phyloP scores from a whole-genome alignment of 2,113 vertebrate species.

The Hiodon tergisus region DNA sequence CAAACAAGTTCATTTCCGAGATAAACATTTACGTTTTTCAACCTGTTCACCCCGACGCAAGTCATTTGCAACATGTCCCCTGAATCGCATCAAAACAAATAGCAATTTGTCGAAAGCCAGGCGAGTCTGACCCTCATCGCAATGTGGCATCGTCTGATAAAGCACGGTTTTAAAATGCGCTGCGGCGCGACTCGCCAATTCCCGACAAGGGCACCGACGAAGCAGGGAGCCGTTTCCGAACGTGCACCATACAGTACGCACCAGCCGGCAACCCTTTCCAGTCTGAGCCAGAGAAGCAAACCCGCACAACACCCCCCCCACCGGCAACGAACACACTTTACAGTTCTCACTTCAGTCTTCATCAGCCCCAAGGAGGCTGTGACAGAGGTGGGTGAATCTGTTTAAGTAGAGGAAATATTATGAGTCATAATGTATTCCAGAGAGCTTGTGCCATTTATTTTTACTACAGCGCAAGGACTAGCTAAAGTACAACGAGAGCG shows the following conservation, averaged over 20 bases:
- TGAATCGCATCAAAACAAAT: neutral
- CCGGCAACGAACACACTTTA: neutral
- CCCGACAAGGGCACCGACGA: neutral
- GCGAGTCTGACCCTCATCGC: constrained; percentile 3
- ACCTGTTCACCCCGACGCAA: neutral
- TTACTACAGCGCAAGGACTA: no score
- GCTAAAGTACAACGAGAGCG: no score
- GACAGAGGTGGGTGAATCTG: no score
- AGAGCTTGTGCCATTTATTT: no score
- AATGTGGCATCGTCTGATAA: neutral
- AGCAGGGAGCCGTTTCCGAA: neutral
- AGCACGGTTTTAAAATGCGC: neutral
- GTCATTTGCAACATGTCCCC: neutral
- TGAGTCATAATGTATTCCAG: no score
- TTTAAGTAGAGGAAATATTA: no score
- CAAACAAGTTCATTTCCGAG: neutral
- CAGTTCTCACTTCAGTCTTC: no score
- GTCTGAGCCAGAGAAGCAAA: neutral
- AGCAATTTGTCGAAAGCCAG: neutral
- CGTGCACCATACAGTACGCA: neutral
- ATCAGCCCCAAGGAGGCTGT: no score
- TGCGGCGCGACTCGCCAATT: no score
- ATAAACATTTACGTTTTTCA: neutral
- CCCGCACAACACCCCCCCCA: neutral
- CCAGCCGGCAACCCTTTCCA: neutral